These are phyloP conservation scores for Sisyra nigra DNA, from an alignment of 2,888 invertebrate genomes.

Conservation along the genomic window DNA sequence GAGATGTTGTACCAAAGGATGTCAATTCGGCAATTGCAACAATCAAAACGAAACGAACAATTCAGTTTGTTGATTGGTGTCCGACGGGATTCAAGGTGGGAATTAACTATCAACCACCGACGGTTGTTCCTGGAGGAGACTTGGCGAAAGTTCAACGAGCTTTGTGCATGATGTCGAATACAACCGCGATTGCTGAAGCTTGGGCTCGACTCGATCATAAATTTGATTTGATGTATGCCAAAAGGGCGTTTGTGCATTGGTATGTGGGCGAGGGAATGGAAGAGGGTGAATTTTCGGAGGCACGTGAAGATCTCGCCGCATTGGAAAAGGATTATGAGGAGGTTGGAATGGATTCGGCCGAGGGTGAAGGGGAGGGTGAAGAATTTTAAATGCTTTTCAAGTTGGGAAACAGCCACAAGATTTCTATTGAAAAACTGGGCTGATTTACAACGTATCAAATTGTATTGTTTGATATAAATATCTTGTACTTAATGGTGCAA, in stretches of 20 bases:
- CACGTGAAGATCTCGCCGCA: slow-evolving; percentile 55
- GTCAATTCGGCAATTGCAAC: slow-evolving; percentile 34
- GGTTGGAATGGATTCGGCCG: slow-evolving; percentile 43
- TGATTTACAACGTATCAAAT: no score
- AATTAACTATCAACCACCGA: slow-evolving; percentile 34
- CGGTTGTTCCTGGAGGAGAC: slow-evolving; percentile 32
- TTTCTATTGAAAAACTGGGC: no score
- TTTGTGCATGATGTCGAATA: slow-evolving; percentile 51
- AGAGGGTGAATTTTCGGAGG: slow-evolving; percentile 64
- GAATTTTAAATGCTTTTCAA: background rate
- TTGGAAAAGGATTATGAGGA: slow-evolving; percentile 56
- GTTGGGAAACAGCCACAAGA: no score
- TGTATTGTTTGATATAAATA: no score
- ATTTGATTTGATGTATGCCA: slow-evolving; percentile 52
- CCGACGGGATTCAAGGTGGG: slow-evolving; percentile 26
- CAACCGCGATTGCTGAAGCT: slow-evolving; percentile 49
- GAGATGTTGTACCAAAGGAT: slow-evolving; percentile 25
- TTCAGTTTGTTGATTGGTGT: slow-evolving; percentile 25
- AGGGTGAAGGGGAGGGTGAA: slow-evolving; percentile 29
- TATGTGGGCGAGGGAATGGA: slow-evolving; percentile 69
- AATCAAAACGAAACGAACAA: slow-evolving; percentile 35
- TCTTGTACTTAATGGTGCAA: no score
- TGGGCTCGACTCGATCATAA: slow-evolving; percentile 52
- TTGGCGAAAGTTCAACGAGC: slow-evolving; percentile 43
- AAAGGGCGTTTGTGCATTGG: slow-evolving; percentile 57